phyloP scores from a whole-genome alignment of 2,888 invertebrate genomes.

The Agrotis segetum region DNA sequence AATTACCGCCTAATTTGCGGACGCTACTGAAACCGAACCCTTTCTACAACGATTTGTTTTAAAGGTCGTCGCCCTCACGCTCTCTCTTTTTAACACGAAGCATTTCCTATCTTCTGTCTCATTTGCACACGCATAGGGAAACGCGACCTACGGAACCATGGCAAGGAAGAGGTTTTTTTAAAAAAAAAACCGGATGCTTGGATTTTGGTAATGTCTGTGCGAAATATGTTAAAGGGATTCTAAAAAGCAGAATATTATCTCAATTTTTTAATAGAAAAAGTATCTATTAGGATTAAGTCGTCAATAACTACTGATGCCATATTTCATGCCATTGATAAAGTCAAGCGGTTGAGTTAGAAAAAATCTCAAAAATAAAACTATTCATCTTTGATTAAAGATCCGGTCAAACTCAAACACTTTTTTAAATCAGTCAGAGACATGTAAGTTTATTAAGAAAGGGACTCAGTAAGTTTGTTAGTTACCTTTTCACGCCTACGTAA shows the following conservation, averaged over 20 bases:
- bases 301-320: no score
- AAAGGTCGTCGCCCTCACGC: conserved; percentile 88
- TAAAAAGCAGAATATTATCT: background rate
- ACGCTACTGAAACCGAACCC: conserved; percentile 88
- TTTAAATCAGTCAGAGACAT: no score
- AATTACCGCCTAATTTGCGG: conserved; percentile 72
- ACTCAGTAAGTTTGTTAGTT: no score
- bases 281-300: background rate
- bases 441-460: no score
- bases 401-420: no score
- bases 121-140: conserved; percentile 82
- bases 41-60: conserved; percentile 90
- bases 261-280: background rate
- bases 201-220: conserved; percentile 73
- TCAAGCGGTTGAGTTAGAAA: no score
- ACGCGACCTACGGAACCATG: conserved; percentile 82
- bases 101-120: conserved; percentile 74
- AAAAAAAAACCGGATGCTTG: conserved; percentile 77
- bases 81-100: conserved; percentile 76
- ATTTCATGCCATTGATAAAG: no score
- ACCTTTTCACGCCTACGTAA: no score
- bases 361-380: no score
- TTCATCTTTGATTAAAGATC: no score
- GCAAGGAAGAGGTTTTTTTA: conserved; percentile 81
- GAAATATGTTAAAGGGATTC: background rate